Evolutionary conservation across 2,888 invertebrate species (phyloP), one percentile per base, ranked within the genome.

Genomic region (Ceraclea dissimilis): DNA sequence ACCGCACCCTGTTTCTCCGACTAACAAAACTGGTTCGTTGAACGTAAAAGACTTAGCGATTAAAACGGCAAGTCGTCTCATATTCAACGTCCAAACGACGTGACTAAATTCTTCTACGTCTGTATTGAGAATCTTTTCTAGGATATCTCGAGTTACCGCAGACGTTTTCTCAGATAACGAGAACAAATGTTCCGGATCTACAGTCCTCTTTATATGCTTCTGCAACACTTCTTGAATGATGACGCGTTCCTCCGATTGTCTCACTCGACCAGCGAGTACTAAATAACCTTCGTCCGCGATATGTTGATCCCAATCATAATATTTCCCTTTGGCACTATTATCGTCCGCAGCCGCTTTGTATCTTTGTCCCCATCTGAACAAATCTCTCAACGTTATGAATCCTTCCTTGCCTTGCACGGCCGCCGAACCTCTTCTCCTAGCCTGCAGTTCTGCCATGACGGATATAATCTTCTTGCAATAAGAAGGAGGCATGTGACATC

Each of bases 1-100:
- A 0, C 98, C 98, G 68, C 96, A 93, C 0, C 96, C 99, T 1
- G 99, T 99, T 68, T 97, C 96, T 10, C 99, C 99, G 1, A 99
- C 94, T 44, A 99, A 74, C 48, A 99, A 72, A 1, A 97, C 90
- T 0, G 99, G 98, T 70, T 99, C 99, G 64, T 89, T 82, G 67
- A 93, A 98, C 63, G 86, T 82, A 63, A 94, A 81, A 0, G 96
- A 91, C 73, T 96, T 92, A 1, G 83, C 84, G 1, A 88, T 84
- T 16, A 90, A 69, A 16, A 90, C 85, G 0, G 88, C 89, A 69
- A 89, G 78, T 65, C 87, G 78, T 52, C 93, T 80, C 89, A 97
- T 90, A 66, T 90, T 91, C 63, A 82, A 85, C 0, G 99, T 99
- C 94, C 97, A 96, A 1, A 98, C 95, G 18, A 99, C 82, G 67